These are phyloP conservation scores for Dryobota labecula DNA, from an alignment of 2,888 invertebrate species.

Conservation along the genomic window DNA sequence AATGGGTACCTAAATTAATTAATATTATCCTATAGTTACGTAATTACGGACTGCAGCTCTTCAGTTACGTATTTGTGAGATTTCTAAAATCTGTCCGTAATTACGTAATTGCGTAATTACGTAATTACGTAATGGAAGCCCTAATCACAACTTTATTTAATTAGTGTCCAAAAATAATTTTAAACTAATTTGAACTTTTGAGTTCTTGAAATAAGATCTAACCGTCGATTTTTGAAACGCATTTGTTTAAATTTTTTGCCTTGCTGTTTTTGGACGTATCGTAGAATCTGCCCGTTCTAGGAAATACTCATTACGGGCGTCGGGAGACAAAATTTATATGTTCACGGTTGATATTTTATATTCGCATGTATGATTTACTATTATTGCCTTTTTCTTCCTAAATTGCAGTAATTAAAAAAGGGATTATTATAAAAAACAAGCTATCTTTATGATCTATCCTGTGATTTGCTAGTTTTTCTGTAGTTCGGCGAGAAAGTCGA, in stretches of 20 bases:
- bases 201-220: constrained; percentile 21
- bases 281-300: constrained; percentile 77
- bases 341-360: constrained; percentile 46
- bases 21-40: no score
- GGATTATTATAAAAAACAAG: constrained; percentile 33
- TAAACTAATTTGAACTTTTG: constrained; percentile 34
- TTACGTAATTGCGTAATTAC: no score
- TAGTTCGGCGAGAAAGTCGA: constrained; percentile 7
- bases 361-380: constrained; percentile 47
- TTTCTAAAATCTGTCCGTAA: no score
- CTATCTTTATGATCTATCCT: constrained; percentile 15
- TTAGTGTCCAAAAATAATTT: not conserved
- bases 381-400: constrained; percentile 47
- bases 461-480: constrained; percentile 7
- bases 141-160: constrained; percentile 7
- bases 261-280: constrained; percentile 72
- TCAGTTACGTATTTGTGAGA: no score
- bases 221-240: not conserved
- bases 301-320: constrained; percentile 78
- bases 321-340: constrained; percentile 58
- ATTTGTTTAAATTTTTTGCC: constrained; percentile 62
- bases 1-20: no score
- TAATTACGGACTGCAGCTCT: no score
- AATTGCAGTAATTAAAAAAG: constrained; percentile 45
- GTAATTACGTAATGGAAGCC: no score